phyloP scores from a whole-genome alignment of 2,888 invertebrate species.

The Drosophila gaucha region DNA sequence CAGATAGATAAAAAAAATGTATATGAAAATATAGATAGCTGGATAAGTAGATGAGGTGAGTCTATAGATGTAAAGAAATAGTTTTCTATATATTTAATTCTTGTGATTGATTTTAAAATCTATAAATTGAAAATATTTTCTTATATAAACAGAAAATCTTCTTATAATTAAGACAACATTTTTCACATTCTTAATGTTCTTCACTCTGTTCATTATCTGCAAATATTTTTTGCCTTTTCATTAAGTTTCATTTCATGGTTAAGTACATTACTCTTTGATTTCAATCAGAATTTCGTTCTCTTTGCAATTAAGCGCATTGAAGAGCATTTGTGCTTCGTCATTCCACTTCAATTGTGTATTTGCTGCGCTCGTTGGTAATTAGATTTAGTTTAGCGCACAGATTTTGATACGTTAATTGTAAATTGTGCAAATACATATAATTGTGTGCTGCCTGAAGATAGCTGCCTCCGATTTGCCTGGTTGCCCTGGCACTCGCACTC shows the following conservation, averaged over 20 bases:
- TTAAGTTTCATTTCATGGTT: no score
- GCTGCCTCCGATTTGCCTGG: constrained; percentile 62
- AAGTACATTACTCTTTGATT: background rate
- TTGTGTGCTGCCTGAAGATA: constrained; percentile 54
- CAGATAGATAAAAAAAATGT: no score
- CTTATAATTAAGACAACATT: no score
- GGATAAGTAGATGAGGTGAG: no score
- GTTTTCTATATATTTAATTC: no score
- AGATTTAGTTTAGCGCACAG: constrained; percentile 74
- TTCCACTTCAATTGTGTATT: background rate
- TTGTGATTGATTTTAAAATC: no score
- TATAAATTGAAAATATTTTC: no score
- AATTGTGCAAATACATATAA: constrained; percentile 76
- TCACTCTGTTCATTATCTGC: background rate
- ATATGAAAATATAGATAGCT: no score
- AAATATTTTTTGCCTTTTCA: background rate
- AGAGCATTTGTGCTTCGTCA: constrained; percentile 44
- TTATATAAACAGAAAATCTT: no score
- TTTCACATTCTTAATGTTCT: background rate
- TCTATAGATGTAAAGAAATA: no score
- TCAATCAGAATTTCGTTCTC: background rate
- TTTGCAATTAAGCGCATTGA: constrained; percentile 6
- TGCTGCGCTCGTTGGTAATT: constrained; percentile 57
- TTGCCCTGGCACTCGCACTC: constrained; percentile 33
- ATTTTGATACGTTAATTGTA: constrained; percentile 78